Evolutionary conservation across 2,888 invertebrate genomes (phyloP), one percentile per base, ranked within the genome.

Genomic region (Caenorhabditis imperialis): DNA sequence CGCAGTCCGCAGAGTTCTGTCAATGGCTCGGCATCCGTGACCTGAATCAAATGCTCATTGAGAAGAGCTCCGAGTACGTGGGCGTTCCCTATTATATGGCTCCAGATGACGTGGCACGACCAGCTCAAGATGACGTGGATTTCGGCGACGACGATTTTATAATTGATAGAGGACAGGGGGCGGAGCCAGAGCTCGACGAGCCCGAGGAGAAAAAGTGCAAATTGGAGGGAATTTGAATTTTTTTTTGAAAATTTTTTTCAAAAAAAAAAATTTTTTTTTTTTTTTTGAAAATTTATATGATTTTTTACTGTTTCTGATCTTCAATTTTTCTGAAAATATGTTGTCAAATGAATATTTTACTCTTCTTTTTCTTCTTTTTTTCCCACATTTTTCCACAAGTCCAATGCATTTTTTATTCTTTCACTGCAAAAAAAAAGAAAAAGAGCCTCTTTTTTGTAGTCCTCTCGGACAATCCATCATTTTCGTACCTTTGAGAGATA

Each of bases 1-100:
- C 87, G 1, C 87, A 87, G 50, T 75, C 83, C 1, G 69, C 78
- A 0, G 74, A 78, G 22, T 87, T 88, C 67, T 84, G 84, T 48
- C 69, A 79, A 30, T 79, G 79, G 72, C 72, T 87, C 14, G 81
- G 81, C 30, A 86, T 88, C 35, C 45, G 50, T 3, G 84, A 87
- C 72, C 47, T 87, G 42, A 86, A 86, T 53, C 61, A 73, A 30
- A 38, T 84, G 70, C 75, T 86, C 14, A 76, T 75, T 22, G 81
- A 77, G 8, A 42, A 40, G 22, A 40, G 61, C 20, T n/a, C 62
- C 8, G 55, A 54, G 14, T 33, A 57, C 18, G 71, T 81, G 6
- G 81, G 80, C 3, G 67, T 51, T 8, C 75, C 78, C 1, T 75
- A 55, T 55, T 80, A 81, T 42, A 33, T 77, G 54, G 50, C 44